These are phyloP conservation scores for Pardalotus punctatus DNA, from an alignment of 2,113 vertebrate genomes.

Conservation along the genomic window DNA sequence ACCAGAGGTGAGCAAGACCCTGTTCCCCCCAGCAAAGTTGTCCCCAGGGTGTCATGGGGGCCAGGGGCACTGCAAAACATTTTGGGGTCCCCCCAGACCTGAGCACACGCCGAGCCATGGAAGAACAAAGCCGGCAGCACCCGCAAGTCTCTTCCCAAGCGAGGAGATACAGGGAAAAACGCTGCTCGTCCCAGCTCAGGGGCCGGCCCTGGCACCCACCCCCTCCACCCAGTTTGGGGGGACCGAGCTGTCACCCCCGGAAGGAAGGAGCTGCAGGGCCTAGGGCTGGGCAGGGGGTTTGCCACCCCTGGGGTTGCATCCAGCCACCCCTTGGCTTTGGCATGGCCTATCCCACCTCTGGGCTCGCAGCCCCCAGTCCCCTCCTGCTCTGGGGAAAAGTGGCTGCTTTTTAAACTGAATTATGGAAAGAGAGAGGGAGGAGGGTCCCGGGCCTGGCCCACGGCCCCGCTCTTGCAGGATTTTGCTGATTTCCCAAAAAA, in stretches of 20 bases:
- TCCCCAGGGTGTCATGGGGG: background rate
- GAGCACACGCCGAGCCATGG: background rate
- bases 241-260: background rate
- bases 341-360: background rate
- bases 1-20: background rate
- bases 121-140: constrained; percentile 6
- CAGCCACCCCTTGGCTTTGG: background rate
- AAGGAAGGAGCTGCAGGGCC: background rate
- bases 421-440: background rate
- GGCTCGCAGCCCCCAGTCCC: background rate
- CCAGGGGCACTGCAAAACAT: accelerated
- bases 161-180: background rate
- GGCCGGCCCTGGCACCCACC: background rate
- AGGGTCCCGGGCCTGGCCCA: background rate
- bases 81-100: background rate
- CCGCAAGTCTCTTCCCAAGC: accelerated
- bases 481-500: background rate
- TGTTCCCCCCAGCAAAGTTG: background rate
- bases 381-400: background rate
- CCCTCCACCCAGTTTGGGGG: background rate
- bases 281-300: background rate
- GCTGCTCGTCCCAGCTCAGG: background rate
- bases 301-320: background rate
- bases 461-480: background rate
- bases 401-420: background rate